Evolutionary conservation across 2,888 invertebrate genomes (phyloP).

Genomic region (Rhogogaster chlorosoma): DNA sequence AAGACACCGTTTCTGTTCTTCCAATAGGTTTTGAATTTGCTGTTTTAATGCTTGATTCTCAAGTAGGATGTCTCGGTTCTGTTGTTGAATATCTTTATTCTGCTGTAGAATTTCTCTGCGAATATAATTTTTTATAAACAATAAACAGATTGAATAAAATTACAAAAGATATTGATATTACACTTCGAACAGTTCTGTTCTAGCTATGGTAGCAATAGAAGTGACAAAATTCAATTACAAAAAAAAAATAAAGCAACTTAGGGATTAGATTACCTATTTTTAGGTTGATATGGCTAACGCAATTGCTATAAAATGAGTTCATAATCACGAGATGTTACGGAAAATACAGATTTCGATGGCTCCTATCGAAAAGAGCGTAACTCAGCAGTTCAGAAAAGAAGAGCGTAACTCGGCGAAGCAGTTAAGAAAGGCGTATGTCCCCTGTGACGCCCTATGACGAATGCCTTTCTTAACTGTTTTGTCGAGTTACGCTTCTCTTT

Average conservation of each 20-base stretch:
- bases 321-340: not conserved
- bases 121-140: constrained; percentile 14
- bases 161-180: not conserved
- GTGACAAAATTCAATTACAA: not conserved
- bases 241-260: not conserved
- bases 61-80: not conserved
- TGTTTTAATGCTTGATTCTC: not conserved
- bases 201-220: not conserved
- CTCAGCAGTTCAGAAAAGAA: too few species aligned
- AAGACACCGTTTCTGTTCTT: constrained; percentile 4
- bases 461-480: too few species aligned
- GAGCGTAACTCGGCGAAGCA: too few species aligned
- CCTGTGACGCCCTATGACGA: too few species aligned
- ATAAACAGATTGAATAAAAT: not conserved
- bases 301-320: not conserved
- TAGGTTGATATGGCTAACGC: not conserved
- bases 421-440: too few species aligned
- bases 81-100: not conserved
- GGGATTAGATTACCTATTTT: not conserved
- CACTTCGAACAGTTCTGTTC: not conserved
- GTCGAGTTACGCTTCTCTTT: too few species aligned
- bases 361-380: too few species aligned
- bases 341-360: too few species aligned
- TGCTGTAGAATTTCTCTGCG: constrained; percentile 1
- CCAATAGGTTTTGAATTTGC: not conserved